These are phyloP conservation scores for Scopus umbretta DNA, from an alignment of 2,113 vertebrate species.

Conservation along the genomic window DNA sequence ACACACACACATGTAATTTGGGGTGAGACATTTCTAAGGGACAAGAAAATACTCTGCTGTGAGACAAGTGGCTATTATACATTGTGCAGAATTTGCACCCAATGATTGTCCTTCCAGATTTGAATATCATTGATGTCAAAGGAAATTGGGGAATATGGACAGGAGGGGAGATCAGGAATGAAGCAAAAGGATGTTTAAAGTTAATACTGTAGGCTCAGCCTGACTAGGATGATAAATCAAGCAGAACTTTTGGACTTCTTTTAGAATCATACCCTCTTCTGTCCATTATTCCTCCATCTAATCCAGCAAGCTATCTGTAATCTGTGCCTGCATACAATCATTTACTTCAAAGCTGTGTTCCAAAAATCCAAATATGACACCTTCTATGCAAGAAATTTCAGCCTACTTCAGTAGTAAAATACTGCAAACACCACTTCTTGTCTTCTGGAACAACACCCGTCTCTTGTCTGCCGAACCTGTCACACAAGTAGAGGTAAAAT, in stretches of 20 bases:
- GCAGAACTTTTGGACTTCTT: not conserved
- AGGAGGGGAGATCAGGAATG: not conserved
- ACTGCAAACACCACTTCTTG: not conserved
- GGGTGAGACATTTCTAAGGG: not conserved
- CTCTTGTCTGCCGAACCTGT: not conserved
- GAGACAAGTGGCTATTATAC: not conserved
- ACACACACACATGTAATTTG: not conserved
- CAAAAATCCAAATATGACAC: not conserved
- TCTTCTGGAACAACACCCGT: not conserved
- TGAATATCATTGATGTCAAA: not conserved
- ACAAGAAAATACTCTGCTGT: not conserved
- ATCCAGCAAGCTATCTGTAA: not conserved
- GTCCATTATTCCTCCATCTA: not conserved
- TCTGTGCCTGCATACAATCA: not conserved
- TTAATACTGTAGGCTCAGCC: not conserved
- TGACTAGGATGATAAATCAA: not conserved
- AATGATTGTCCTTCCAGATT: not conserved
- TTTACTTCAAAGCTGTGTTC: not conserved
- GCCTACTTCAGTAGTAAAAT: not conserved
- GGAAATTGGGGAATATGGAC: not conserved
- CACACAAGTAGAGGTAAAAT: not conserved
- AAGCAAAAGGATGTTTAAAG: not conserved
- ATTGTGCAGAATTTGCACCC: accelerated
- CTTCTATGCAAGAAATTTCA: not conserved
- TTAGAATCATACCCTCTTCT: not conserved